Percentiles rank a stretch among this genome's conserved stretches.
phyloP scores from a whole-genome alignment of 2,797 vertebrate species.

The Pachyuromys duprasi region DNA sequence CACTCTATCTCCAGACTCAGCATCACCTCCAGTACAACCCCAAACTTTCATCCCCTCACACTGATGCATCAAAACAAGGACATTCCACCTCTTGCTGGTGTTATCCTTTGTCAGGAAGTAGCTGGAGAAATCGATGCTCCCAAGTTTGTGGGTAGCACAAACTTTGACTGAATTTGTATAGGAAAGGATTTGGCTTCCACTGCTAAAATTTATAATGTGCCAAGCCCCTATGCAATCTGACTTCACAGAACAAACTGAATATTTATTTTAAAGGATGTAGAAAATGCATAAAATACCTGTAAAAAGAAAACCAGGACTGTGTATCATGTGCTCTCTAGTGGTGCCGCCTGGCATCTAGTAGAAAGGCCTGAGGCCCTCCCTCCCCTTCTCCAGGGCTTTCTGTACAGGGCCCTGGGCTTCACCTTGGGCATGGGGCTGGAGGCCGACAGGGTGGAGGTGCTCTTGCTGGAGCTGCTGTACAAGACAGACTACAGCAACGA shows the following conservation, averaged over 20 bases:
- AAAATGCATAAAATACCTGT: background rate
- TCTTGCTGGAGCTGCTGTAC: conserved; percentile 76
- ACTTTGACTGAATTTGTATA: background rate
- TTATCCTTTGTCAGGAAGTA: rapidly evolving
- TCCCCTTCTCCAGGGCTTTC: conserved; percentile 67
- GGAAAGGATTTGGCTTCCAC: background rate
- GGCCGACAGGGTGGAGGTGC: conserved; percentile 67
- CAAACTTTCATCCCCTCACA: background rate
- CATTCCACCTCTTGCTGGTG: rapidly evolving
- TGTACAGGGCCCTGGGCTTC: conserved; percentile 78
- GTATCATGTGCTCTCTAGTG: rapidly evolving
- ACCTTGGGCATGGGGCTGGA: conserved; percentile 71
- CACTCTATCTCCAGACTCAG: background rate
- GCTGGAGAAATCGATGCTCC: background rate
- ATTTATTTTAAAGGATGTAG: background rate
- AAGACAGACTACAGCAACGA: conserved; percentile 72
- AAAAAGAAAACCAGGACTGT: background rate
- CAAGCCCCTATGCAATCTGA: too few species aligned
- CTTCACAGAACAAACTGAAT: background rate
- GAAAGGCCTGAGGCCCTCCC: background rate
- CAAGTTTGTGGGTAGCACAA: too few species aligned
- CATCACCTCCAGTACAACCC: background rate
- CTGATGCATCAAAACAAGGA: background rate
- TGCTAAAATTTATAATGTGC: background rate
- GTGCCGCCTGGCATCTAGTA: rapidly evolving